Percentiles rank a stretch among this genome's conserved stretches.
Conservation (phyloP, 2,888 invertebrate species). For the Campaea margaritaria region DNA sequence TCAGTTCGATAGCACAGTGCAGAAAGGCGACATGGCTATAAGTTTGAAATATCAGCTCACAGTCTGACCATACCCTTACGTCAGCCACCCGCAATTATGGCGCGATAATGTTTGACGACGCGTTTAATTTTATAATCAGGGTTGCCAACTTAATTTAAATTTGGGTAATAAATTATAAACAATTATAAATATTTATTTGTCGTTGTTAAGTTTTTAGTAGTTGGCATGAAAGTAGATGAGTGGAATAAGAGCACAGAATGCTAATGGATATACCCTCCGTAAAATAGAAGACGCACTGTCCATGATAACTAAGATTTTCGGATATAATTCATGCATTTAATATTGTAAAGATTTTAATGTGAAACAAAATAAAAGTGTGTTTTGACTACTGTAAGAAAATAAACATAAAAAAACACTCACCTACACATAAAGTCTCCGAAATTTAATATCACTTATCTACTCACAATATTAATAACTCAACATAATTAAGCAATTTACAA, state of each 20-base stretch:
- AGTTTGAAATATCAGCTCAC: conserved; percentile 36
- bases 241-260: too few relatives aligned
- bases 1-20: too few relatives aligned
- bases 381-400: too few relatives aligned
- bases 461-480: conserved; percentile 11
- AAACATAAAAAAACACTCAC: too few relatives aligned
- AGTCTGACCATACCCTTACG: conserved; percentile 32
- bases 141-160: conserved; percentile 52
- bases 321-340: too few relatives aligned
- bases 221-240: too few relatives aligned
- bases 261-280: too few relatives aligned
- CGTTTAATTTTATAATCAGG: conserved; percentile 68
- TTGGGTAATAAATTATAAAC: background rate
- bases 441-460: background rate
- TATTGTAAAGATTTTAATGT: too few relatives aligned
- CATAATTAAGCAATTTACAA: conserved; percentile 8
- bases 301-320: too few relatives aligned
- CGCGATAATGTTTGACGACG: conserved; percentile 70
- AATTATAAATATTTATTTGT: background rate
- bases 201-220: background rate
- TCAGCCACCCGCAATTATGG: conserved; percentile 63
- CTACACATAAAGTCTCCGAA: background rate
- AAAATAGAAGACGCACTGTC: too few relatives aligned
- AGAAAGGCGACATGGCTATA: too few relatives aligned
- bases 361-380: too few relatives aligned